Percentiles rank a stretch among this genome's conserved stretches.
phyloP scores from a whole-genome alignment of 2,113 vertebrate species.

The Ceyx melanurus region DNA sequence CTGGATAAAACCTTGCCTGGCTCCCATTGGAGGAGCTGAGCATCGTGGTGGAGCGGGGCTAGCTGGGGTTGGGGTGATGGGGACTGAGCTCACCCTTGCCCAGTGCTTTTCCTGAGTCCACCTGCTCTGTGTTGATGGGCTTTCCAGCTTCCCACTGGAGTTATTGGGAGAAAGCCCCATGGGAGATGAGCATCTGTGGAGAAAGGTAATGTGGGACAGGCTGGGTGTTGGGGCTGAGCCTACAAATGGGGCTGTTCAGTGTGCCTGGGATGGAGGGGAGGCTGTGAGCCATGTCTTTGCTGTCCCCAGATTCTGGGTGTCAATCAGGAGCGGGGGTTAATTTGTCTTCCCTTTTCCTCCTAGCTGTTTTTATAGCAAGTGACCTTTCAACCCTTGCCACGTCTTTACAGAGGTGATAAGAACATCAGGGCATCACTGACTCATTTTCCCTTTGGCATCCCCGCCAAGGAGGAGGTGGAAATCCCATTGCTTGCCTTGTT shows the following conservation, averaged over 20 bases:
- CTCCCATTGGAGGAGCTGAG: accelerated
- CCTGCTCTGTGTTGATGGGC: background rate
- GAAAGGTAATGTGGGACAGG: background rate
- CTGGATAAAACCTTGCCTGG: accelerated
- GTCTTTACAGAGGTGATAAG: background rate
- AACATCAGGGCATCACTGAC: background rate
- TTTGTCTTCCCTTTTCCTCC: background rate
- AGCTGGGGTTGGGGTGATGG: background rate
- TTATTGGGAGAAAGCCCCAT: accelerated
- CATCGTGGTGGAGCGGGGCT: accelerated
- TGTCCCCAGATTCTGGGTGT: accelerated
- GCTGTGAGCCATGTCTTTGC: background rate
- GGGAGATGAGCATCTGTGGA: background rate
- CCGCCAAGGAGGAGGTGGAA: background rate
- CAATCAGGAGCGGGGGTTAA: background rate
- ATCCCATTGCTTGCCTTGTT: background rate
- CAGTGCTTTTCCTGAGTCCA: background rate
- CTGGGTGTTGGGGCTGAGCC: background rate
- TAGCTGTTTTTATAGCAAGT: background rate
- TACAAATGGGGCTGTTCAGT: background rate
- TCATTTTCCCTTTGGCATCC: background rate
- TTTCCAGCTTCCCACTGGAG: background rate
- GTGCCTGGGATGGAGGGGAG: background rate
- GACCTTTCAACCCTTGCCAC: background rate
- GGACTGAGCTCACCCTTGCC: background rate